Conservation (phyloP, 2,113 vertebrate species). For the Gavia stellata region DNA sequence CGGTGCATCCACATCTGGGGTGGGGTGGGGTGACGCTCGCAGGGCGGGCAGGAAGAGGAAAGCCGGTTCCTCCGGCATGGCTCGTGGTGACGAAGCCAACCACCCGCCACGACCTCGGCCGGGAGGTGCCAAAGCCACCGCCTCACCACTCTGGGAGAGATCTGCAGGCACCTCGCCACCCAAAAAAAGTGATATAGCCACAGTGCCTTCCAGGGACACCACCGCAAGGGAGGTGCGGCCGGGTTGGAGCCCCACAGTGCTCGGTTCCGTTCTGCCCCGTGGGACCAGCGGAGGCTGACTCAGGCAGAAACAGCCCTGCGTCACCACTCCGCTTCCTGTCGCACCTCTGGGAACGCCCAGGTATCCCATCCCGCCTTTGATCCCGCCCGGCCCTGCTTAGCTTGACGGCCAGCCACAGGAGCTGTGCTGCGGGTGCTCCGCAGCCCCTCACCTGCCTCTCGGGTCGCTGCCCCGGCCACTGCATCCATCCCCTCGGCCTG, state of each 20-base stretch:
- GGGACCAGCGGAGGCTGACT: not conserved
- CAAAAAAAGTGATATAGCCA: fast-evolving
- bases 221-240: fast-evolving
- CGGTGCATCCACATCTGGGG: not conserved
- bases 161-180: not conserved
- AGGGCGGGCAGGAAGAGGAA: not conserved
- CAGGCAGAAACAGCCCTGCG: not conserved
- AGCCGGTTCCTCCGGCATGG: not conserved
- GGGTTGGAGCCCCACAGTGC: not conserved
- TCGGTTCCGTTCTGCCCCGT: fast-evolving
- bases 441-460: not conserved
- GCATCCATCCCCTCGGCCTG: not conserved
- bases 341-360: not conserved
- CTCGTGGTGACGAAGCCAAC: not conserved
- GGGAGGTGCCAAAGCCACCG: not conserved
- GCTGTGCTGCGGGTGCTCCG: fast-evolving
- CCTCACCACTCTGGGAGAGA: fast-evolving
- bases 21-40: not conserved
- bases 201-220: not conserved
- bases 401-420: fast-evolving
- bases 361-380: not conserved
- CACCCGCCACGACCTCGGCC: not conserved
- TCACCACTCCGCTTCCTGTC: not conserved
- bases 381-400: not conserved
- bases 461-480: fast-evolving